phyloP scores from a whole-genome alignment of 2,797 vertebrate species.

The Psittacula echo region DNA sequence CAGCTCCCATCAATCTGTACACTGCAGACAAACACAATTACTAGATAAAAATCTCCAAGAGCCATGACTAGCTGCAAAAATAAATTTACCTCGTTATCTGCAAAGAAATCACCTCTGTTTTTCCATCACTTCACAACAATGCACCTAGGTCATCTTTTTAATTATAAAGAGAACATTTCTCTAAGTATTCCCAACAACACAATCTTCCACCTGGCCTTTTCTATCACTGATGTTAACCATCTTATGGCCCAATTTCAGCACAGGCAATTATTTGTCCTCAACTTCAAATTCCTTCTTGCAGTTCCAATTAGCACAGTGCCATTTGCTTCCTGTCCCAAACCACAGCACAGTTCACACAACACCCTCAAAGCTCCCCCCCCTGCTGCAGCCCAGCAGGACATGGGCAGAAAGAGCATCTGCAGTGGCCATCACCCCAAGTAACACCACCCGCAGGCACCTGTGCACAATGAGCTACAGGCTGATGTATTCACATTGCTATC shows the following conservation, averaged over 20 bases:
- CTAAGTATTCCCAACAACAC: neutral
- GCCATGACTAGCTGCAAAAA: conserved; percentile 19
- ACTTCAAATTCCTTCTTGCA: neutral
- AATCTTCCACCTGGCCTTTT: neutral
- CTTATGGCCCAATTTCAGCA: neutral
- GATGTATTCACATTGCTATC: accelerated
- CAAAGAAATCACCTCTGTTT: neutral
- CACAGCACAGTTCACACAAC: accelerated
- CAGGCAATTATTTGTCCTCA: neutral
- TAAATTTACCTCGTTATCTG: conserved; percentile 18
- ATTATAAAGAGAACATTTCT: conserved; percentile 6
- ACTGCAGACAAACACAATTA: conserved; percentile 55
- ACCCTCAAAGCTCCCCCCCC: neutral
- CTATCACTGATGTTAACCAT: neutral
- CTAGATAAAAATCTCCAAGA: conserved; percentile 48
- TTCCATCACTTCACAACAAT: neutral
- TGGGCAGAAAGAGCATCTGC: neutral
- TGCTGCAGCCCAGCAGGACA: too few species aligned
- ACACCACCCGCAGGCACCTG: accelerated
- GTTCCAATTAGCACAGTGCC: neutral
- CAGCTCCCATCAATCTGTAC: neutral
- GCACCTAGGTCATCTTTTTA: conserved; percentile 9
- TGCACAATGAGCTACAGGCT: neutral
- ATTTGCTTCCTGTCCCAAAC: neutral
- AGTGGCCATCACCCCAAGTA: accelerated